Evolutionary conservation across 2,888 invertebrate species (phyloP), one percentile per base, ranked within the genome.

Genomic region (Drosophila subsilvestris): DNA sequence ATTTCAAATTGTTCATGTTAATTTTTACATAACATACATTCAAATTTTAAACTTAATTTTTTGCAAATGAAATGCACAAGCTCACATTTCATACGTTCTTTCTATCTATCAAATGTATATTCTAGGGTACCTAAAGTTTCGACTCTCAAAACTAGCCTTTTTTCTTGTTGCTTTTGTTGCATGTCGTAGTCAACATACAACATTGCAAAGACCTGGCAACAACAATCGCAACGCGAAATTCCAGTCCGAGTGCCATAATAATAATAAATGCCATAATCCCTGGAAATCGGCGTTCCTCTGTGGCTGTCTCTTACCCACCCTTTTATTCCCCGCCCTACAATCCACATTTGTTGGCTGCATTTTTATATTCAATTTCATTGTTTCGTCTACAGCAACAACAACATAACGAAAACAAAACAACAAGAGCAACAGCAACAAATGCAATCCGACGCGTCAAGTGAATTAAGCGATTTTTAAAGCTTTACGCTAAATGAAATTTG

Each of bases 381-480:
- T 88, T 86, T 74, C 75, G 71, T 83, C 75, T 75, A 69, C 73
- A 88, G 78, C 59, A 61, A 42, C 49, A 75, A 62, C 58, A 69
- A 53, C 68, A 22, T 22, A 61, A 43, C 45, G 63, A 7, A 63
- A 20, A 50, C 58, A 54, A 48, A 65, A 42, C 53, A 72, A 58
- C 50, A 74, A 57, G 50, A 60, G 37, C 12, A 57, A 65, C 18
- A 72, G 3, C 65, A 70, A 66, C 47, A 58, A 65, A 53, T 76
- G 73, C 80, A 74, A 74, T 76, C 71, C 88, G 77, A 27, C 69
- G 88, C 75, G 88, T 83, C 86, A 86, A 88, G 84, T 84, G 85
- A 87, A 87, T 85, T 88, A 87, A 85, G 87, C 76, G 81, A 83
- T 88, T 84, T 88, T 88, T 84, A 88, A 87, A 88, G 84, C 86